Base-by-base conservation (phyloP, 1,140 invertebrate genomes). In the Hetaerina americana region DNA sequence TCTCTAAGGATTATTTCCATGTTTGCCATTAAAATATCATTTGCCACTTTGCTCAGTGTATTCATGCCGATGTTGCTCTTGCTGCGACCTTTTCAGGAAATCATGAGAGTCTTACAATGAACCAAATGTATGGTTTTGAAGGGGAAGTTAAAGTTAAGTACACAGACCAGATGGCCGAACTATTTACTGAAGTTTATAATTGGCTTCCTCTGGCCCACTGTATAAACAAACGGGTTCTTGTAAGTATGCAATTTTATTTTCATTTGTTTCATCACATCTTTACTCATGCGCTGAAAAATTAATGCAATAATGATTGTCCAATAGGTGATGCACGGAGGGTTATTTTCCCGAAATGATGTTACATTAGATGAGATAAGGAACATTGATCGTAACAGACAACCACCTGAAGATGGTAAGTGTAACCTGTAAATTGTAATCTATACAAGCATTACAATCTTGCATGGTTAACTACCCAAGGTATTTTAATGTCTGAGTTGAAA, bases 61-160 rank as follows among this genome's bases (percentile, higher is more conserved):
- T n/a, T n/a, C n/a, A n/a, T n/a, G n/a, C n/a, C n/a, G n/a, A 71
- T 71, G 1, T 15, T 28, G 66, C 57, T 27, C 5, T 5, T 66
- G 24, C 15, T 40, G 27, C 71, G 72, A 73, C 76, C 70, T 76
- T 83, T 83, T 15, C 79, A 96, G 95, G 96, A 29, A 99, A 99
- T 82, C 97, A 99, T 81, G 97, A 99, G 80, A 97, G 94, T 77
- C 87, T 91, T 25, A 96, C 92, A 18, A 99, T 99, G 97, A 99
- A 99, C 83, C 95, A 98, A 82, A 97, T 99, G 91, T 99, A 99
- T 82, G 97, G 97, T 24, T 99, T 99, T 85, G 92, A 96, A 77
- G 96, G 96, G 1, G 97, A 99, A 86, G 96, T 99, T 0, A 95
- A 94, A 78, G 88, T 92, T 5, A 99, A 99, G 82, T 99, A 95